Percentiles rank a stretch among this genome's conserved stretches.
phyloP scores from a whole-genome alignment of 1,140 invertebrate genomes.

The Trypoxylus dichotomus region DNA sequence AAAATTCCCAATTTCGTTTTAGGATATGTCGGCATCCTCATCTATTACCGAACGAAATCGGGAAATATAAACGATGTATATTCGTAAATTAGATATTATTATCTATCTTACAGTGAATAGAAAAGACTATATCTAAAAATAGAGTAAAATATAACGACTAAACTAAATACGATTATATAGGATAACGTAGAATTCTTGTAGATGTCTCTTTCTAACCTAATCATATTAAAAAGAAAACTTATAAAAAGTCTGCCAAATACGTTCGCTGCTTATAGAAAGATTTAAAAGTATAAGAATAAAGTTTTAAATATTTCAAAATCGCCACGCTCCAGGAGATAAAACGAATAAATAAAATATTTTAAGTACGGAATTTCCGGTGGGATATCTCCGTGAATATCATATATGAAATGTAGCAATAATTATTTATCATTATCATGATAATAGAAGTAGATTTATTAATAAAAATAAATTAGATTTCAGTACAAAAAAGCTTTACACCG shows the following conservation, averaged over 20 bases:
- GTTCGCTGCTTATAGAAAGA: not conserved
- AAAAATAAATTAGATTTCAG: too few relatives aligned
- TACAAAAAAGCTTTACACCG: too few relatives aligned
- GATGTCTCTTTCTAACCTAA: too few relatives aligned
- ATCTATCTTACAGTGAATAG: not conserved
- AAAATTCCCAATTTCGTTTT: not conserved
- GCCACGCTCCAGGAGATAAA: not conserved
- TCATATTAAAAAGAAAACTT: too few relatives aligned
- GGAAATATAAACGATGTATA: not conserved
- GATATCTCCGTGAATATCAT: not conserved
- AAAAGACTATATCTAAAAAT: not conserved
- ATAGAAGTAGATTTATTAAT: too few relatives aligned
- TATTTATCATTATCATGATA: not conserved
- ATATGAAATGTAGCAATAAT: not conserved
- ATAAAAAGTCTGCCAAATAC: not conserved
- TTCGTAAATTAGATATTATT: not conserved
- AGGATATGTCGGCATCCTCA: too few relatives aligned
- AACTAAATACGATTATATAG: too few relatives aligned
- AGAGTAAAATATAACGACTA: too few relatives aligned
- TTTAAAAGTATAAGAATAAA: not conserved
- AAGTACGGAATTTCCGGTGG: not conserved
- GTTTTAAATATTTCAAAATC: not conserved
- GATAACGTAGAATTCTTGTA: too few relatives aligned
- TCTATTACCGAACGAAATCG: too few relatives aligned
- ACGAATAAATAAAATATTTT: not conserved